Evolutionary conservation across 2,113 vertebrate genomes (phyloP).

Genomic region (Xenopus borealis): DNA sequence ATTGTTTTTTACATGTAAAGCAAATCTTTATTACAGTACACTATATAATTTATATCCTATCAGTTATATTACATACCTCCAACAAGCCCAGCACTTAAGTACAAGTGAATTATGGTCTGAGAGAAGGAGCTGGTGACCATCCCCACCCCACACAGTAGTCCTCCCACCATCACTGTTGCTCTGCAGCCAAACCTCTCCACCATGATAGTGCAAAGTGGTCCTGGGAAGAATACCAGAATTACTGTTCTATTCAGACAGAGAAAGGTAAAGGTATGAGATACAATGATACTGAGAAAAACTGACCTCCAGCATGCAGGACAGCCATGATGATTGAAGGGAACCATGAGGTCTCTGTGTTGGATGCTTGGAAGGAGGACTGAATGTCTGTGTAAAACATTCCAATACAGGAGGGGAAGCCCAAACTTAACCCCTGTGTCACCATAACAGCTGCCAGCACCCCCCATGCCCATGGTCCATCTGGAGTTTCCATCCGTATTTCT

Average conservation of each 20-base stretch:
- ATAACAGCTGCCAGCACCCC: constrained; percentile 77
- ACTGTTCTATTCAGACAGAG: background rate
- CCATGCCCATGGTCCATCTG: constrained; percentile 85
- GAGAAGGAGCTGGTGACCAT: constrained; percentile 86
- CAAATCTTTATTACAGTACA: too few species aligned
- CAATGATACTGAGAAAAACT: constrained; percentile 38
- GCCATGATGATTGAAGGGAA: constrained; percentile 87
- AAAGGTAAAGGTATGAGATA: background rate
- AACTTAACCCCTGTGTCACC: constrained; percentile 74
- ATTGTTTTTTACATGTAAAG: too few species aligned
- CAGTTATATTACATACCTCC: constrained; percentile 69
- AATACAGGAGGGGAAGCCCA: constrained; percentile 79
- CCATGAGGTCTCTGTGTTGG: constrained; percentile 89
- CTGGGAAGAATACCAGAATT: constrained; percentile 56
- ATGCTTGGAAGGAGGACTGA: constrained; percentile 81
- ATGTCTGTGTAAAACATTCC: constrained; percentile 88
- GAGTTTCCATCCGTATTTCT: constrained; percentile 48
- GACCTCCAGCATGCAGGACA: constrained; percentile 82
- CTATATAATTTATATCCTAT: too few species aligned
- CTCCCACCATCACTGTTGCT: constrained; percentile 77
- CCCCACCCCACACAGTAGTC: constrained; percentile 81
- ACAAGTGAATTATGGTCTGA: constrained; percentile 75
- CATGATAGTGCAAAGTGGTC: constrained; percentile 86
- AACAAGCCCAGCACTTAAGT: constrained; percentile 80
- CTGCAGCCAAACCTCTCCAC: constrained; percentile 83